Evolutionary conservation across 1,140 invertebrate genomes (phyloP), one percentile per base, ranked within the genome.

Genomic region (Drosophila nigrodunni): DNA sequence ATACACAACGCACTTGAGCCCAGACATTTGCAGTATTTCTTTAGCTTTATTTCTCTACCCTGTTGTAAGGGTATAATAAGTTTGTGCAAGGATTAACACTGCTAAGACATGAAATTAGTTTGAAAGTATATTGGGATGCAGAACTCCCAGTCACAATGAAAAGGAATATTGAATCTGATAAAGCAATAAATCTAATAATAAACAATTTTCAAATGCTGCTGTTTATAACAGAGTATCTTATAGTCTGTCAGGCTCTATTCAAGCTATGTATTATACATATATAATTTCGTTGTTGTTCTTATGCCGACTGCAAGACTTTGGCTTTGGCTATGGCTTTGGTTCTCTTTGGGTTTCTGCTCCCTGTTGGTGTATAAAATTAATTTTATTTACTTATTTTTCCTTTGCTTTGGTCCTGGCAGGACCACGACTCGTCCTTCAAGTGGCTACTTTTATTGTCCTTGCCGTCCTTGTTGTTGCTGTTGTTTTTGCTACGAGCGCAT

Each of bases 1-100:
- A 21, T 64, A 49, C 62, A 39, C 50, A 54, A 35, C 71, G 71
- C 74, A 88, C 85, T 88, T 89, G 65, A 88, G 86, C 60, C 78
- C 85, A 89, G 85, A 88, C 83, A 89, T 88, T 88, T 88, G 80
- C 85, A 73, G 83, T 85, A 80, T 89, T 88, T 88, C 83, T 77
- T 88, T 89, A 67, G 77, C 67, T 60, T 55, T 49, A 67, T 67
- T 41, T 59, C 60, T 50, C 3, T 57, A 43, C 62, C 25, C 37
- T 55, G 2, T 5, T 3, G n/a, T 30, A 30, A 30, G 25, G 6
- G 25, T 30, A 30, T 30, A 6, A 30, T 30, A 30, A 5, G 25
- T 30, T 30, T 30, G 25, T 30, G 6, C 0, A 5, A 30, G 25
- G 25, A 5, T 30, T 30, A 6, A 5, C 25, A 30, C 3, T 30